Base-by-base conservation (phyloP, 2,797 vertebrate species). In the Pseudochirops cupreus region DNA sequence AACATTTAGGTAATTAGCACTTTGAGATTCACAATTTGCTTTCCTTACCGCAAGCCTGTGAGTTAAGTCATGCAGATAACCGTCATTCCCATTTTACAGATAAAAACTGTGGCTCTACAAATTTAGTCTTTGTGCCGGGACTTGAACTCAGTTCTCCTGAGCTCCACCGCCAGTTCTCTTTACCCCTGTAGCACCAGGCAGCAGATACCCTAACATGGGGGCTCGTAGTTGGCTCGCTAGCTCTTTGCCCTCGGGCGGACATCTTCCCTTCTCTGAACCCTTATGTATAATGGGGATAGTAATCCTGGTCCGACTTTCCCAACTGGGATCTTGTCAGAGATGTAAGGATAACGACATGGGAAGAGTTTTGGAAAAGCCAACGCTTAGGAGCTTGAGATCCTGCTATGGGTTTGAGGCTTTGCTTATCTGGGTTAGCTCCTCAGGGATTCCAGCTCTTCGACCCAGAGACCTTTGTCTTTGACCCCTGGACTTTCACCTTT, bases 81-180 rank as follows among this genome's bases (percentile, higher is more conserved):
- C 90, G 58, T 10, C 56, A 67, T 7, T 56, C 82, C 62, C 96
- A 53, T 92, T 39, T 93, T 50, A 33, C 29, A 93, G 31, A 2
- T 82, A 91, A 93, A 94, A 94, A 92, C 82, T 26, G 58, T 94
- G 96, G 94, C 91, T 96, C 97, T 94, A 96, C 92, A 90, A 97
- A 96, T 56, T 46, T 33, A 24, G 90, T 21, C 54, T 56, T 87
- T 92, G 89, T 90, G 55, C 58, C n/a, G 55, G n/a, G 57, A 90
- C 59, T 92, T 67, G 56, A 33, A 50, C 55, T n/a, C 52, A 7
- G 7, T 4, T 52, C 55, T 57, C 11, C 11, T 91, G 89, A 53
- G n/a, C 54, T 91, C 55, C 14, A 24, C 46, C 46, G 90, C 90
- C 58, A 9, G 0, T n/a, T 57, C 46, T 57, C 90, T 95, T 94